Conservation (phyloP, 2,888 invertebrate genomes). For the Pyrrhosoma nymphula region DNA sequence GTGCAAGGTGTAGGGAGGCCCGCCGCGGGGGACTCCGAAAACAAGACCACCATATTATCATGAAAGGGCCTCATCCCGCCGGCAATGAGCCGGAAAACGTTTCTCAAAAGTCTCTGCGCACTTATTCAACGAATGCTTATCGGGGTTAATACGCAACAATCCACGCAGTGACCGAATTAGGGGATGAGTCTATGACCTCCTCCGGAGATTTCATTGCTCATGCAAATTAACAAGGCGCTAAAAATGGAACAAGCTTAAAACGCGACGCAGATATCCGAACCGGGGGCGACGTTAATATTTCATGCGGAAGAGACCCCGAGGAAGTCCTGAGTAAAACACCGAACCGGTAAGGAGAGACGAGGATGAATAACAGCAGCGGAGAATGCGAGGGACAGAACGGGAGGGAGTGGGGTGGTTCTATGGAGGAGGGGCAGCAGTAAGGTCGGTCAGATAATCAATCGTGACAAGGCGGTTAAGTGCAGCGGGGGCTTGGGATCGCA, state of each 20-base stretch:
- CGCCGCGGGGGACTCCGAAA: no score
- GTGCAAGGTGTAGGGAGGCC: no score
- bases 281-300: neutral
- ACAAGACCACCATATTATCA: no score
- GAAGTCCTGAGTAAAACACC: neutral
- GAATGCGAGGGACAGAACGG: neutral
- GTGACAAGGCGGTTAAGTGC: conserved; percentile 9
- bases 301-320: neutral
- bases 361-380: neutral
- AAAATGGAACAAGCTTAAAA: neutral
- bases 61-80: no score
- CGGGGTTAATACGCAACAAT: no score
- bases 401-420: neutral
- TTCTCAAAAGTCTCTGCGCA: no score
- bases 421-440: neutral
- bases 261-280: neutral
- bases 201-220: neutral
- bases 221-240: neutral
- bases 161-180: no score
- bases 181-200: no score
- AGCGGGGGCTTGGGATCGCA: neutral
- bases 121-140: no score
- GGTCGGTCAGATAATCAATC: conserved; percentile 18
- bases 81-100: no score
- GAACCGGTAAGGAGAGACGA: neutral